Conservation (phyloP, 2,888 invertebrate species). For the Proisotoma minuta region DNA sequence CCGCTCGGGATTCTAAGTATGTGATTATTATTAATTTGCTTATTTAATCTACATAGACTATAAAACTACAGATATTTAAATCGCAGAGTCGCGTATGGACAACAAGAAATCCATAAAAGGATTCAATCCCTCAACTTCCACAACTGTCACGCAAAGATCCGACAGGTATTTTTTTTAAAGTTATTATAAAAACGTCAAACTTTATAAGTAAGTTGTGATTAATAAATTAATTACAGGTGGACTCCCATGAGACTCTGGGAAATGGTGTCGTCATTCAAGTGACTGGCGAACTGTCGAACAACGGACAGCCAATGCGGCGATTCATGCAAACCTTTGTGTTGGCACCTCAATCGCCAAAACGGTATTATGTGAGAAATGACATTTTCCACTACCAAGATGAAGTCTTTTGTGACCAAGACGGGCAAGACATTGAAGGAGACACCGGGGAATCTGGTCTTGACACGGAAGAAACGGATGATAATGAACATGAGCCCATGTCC, state of each 20-base stretch:
- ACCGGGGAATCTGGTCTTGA: conserved; percentile 39
- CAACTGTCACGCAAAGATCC: conserved; percentile 96
- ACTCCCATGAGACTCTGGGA: conserved; percentile 81
- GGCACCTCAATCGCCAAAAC: conserved; percentile 91
- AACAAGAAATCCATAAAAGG: conserved; percentile 91
- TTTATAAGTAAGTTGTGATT: background rate
- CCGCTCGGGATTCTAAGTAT: conserved; percentile 71
- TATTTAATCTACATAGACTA: too few relatives aligned
- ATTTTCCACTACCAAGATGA: conserved; percentile 92
- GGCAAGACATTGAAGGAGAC: conserved; percentile 49
- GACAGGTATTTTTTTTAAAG: conserved; percentile 57
- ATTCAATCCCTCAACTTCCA: conserved; percentile 92
- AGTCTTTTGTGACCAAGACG: conserved; percentile 54
- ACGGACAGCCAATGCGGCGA: conserved; percentile 92
- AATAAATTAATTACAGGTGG: conserved; percentile 58
- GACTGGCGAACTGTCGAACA: conserved; percentile 92
- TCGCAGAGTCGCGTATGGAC: conserved; percentile 73
- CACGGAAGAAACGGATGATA: conserved; percentile 50
- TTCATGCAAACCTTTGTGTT: conserved; percentile 98
- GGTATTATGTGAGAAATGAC: conserved; percentile 98
- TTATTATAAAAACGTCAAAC: background rate
- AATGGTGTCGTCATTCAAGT: conserved; percentile 57
- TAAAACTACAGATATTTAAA: too few relatives aligned
- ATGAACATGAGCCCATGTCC: conserved; percentile 49
- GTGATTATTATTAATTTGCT: too few relatives aligned